Conservation (phyloP, 2,797 vertebrate genomes). For the Gorsachius magnificus region DNA sequence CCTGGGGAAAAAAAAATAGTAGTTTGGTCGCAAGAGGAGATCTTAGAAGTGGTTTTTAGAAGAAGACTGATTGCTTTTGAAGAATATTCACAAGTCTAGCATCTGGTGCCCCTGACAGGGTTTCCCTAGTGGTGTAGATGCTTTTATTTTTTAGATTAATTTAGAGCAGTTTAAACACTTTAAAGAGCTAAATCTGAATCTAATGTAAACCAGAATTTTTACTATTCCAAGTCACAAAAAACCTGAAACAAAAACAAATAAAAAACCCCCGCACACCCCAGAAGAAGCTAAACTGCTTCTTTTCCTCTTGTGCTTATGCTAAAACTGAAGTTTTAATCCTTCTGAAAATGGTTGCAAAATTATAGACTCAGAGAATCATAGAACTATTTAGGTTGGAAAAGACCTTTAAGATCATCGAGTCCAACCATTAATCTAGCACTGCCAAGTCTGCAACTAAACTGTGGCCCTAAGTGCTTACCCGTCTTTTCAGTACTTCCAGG, state of each 20-base stretch:
- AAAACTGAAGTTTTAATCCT: not conserved
- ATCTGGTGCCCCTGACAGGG: not conserved
- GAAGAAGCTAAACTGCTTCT: not conserved
- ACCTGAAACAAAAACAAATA: accelerated
- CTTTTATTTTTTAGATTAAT: not conserved
- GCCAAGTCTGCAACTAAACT: too few species aligned
- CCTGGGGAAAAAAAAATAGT: not conserved
- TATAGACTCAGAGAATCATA: too few species aligned
- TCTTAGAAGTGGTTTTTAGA: not conserved
- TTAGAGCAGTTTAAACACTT: not conserved
- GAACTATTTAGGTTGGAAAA: too few species aligned
- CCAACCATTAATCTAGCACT: too few species aligned
- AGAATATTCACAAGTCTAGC: not conserved
- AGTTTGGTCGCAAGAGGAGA: not conserved
- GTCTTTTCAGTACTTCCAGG: too few species aligned
- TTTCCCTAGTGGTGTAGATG: not conserved
- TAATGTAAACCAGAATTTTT: not conserved
- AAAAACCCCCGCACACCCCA: accelerated
- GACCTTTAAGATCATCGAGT: too few species aligned
- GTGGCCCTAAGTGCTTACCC: too few species aligned
- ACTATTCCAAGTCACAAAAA: not conserved
- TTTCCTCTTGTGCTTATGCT: not conserved
- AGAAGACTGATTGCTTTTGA: not conserved
- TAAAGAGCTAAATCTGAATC: not conserved
- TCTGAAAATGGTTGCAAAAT: not conserved